phyloP scores from a whole-genome alignment of 2,888 invertebrate genomes.

The Pelosia muscerda region DNA sequence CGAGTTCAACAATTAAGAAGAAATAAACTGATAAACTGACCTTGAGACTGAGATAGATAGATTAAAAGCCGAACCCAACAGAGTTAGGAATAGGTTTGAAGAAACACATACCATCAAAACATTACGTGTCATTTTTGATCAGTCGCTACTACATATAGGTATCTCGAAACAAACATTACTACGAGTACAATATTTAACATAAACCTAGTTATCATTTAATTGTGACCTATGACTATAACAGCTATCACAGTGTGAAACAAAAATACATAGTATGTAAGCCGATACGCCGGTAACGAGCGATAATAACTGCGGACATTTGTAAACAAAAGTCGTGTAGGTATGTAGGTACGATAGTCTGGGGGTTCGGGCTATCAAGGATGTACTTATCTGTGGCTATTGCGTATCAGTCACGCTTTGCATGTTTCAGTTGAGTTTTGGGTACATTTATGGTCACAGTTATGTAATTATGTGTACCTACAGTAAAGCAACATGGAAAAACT shows the following conservation, averaged over 20 bases:
- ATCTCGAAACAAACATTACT: slow-evolving; percentile 1
- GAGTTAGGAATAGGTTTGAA: no score
- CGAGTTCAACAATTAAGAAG: no score
- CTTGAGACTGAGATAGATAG: no score
- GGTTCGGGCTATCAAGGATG: slow-evolving; percentile 12
- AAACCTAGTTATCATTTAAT: slow-evolving; percentile 30
- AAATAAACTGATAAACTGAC: no score
- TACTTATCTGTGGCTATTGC: slow-evolving; percentile 14
- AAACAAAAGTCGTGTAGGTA: slow-evolving; percentile 45
- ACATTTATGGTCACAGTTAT: not conserved
- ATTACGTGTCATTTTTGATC: no score
- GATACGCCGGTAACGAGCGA: slow-evolving; percentile 29
- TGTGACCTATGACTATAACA: slow-evolving; percentile 44
- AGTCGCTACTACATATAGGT: no score
- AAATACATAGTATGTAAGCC: slow-evolving; percentile 25
- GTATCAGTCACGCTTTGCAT: slow-evolving; percentile 6
- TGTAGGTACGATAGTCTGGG: slow-evolving; percentile 19
- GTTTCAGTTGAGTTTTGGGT: no score
- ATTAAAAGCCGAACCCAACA: no score
- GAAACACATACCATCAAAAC: no score
- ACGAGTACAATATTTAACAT: slow-evolving; percentile 3
- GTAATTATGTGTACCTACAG: not conserved
- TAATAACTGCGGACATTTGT: slow-evolving; percentile 22
- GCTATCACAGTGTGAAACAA: slow-evolving; percentile 19
- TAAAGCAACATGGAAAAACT: not conserved